Percentiles rank a stretch among this genome's conserved stretches.
Evolutionary conservation across 2,888 invertebrate species (phyloP).

Genomic region (Drosophila robusta): DNA sequence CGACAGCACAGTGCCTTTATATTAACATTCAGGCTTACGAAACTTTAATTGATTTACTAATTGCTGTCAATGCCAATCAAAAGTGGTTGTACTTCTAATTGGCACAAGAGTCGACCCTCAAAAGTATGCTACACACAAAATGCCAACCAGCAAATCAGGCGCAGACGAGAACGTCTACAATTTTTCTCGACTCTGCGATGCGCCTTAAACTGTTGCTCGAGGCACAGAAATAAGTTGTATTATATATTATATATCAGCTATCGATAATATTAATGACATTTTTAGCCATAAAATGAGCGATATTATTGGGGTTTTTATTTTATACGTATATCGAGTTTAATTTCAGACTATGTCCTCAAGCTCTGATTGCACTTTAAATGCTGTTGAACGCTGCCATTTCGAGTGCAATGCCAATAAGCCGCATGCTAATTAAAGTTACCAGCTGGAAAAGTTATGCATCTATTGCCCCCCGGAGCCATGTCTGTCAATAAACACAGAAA

Average conservation of each 20-base stretch:
- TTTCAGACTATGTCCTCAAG: background rate
- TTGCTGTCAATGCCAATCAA: slow-evolving; percentile 36
- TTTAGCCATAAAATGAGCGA: too few species aligned
- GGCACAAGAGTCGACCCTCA: slow-evolving; percentile 5
- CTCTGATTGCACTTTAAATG: slow-evolving; percentile 2
- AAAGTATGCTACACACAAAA: slow-evolving; percentile 5
- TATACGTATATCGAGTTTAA: too few species aligned
- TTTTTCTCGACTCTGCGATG: background rate
- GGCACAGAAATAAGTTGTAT: too few species aligned
- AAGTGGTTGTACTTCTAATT: slow-evolving; percentile 23
- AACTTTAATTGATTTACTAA: slow-evolving; percentile 56
- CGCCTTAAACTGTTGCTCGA: background rate
- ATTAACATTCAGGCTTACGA: background rate
- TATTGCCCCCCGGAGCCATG: slow-evolving; percentile 20
- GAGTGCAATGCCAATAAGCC: slow-evolving; percentile 37
- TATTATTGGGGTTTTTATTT: too few species aligned
- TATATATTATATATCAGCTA: too few species aligned
- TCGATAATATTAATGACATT: too few species aligned
- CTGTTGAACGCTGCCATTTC: background rate
- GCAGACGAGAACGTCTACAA: too few species aligned
- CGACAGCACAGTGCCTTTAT: too few species aligned
- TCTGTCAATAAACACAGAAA: slow-evolving; percentile 62
- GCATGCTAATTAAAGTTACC: slow-evolving; percentile 48
- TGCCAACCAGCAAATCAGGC: background rate
- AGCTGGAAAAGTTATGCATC: slow-evolving; percentile 28